Percentiles rank a stretch among this genome's conserved stretches.
phyloP scores from a whole-genome alignment of 2,797 vertebrate species.

The Chelonia mydas region DNA sequence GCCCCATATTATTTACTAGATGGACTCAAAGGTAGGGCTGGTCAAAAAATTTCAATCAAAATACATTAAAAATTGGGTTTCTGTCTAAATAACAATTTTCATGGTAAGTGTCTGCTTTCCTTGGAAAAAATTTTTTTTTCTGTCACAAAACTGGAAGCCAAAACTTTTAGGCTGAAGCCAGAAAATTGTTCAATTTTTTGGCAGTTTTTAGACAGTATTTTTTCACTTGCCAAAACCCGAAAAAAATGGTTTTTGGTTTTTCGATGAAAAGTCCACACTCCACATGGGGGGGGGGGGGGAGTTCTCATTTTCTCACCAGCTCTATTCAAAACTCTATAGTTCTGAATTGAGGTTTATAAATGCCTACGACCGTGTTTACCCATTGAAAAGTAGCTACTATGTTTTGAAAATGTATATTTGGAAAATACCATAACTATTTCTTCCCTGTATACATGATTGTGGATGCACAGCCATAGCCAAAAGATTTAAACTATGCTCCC shows the following conservation, averaged over 20 bases:
- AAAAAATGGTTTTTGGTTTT: no score
- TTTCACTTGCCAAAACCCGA: no score
- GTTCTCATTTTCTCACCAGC: no score
- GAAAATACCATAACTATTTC: not conserved
- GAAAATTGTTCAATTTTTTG: not conserved
- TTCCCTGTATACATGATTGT: not conserved
- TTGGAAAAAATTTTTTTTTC: not conserved
- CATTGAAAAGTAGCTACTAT: not conserved
- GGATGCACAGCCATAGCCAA: not conserved
- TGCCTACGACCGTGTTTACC: not conserved
- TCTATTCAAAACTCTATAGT: no score
- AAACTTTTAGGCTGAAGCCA: not conserved
- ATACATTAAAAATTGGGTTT: not conserved
- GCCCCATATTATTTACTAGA: not conserved
- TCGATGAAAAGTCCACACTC: not conserved
- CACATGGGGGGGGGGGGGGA: no score
- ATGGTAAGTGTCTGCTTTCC: not conserved
- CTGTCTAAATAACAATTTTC: not conserved
- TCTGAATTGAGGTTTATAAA: not conserved
- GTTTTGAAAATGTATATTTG: not conserved
- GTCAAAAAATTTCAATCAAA: no score
- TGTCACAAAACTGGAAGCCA: not conserved
- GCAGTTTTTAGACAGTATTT: not conserved
- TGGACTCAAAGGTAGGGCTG: no score
- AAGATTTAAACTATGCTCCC: not conserved